These are phyloP conservation scores for Terrapene triunguis DNA, from an alignment of 2,113 vertebrate genomes.

Conservation along the genomic window DNA sequence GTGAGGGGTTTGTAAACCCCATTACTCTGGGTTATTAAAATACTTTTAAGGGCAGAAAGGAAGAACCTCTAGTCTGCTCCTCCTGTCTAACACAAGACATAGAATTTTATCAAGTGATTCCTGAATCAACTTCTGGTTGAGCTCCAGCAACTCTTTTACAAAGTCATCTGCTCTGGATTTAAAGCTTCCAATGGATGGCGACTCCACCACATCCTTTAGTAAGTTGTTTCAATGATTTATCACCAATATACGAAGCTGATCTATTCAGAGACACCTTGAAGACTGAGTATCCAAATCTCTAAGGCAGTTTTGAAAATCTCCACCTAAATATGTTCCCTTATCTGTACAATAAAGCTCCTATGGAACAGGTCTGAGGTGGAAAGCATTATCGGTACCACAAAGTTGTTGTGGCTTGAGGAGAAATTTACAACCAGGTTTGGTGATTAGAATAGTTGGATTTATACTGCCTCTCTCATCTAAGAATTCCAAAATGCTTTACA, in stretches of 20 bases:
- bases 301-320: conserved; percentile 26
- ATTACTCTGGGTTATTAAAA: not conserved
- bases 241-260: not conserved
- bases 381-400: not conserved
- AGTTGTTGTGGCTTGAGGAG: conserved; percentile 11
- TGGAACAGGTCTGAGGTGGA: not conserved
- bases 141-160: conserved; percentile 31
- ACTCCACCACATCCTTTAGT: conserved; percentile 13
- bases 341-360: not conserved
- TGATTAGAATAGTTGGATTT: not conserved
- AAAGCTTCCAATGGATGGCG: conserved; percentile 24
- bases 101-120: conserved; percentile 35
- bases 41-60: conserved; percentile 35
- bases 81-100: conserved; percentile 46
- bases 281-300: not conserved
- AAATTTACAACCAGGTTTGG: not conserved
- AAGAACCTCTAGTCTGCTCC: conserved; percentile 52
- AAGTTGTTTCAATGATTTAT: conserved; percentile 43
- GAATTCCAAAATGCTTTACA: not conserved
- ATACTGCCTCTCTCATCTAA: not conserved
- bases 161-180: conserved; percentile 13
- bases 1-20: too few relatives aligned
- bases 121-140: conserved; percentile 28
- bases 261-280: conserved; percentile 35
- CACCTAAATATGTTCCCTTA: not conserved